Percentiles rank a stretch among this genome's conserved stretches.
These are phyloP conservation scores for Oryctes rhinoceros DNA, from an alignment of 1,140 invertebrate genomes.

Conservation along the genomic window DNA sequence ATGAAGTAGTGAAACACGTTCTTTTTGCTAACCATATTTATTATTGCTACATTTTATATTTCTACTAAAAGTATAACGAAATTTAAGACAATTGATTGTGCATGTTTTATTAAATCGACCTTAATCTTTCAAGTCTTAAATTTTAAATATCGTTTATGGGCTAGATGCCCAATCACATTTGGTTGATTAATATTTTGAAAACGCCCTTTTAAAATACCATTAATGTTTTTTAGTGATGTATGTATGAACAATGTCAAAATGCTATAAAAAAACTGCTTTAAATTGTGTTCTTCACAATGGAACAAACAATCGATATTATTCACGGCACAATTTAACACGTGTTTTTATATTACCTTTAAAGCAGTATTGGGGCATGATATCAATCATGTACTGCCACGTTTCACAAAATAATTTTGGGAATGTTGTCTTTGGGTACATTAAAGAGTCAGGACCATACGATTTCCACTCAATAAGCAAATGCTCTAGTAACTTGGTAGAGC, in stretches of 20 bases:
- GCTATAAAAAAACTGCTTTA: constrained; percentile 7
- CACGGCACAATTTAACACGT: constrained; percentile 5
- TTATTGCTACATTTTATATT: no score
- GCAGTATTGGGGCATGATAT: constrained; percentile 19
- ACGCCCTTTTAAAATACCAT: constrained; percentile 28
- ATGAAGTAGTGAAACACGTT: no score
- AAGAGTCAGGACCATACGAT: constrained; percentile 1
- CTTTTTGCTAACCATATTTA: no score
- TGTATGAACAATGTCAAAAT: background rate
- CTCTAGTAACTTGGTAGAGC: constrained; percentile 17
- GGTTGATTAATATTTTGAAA: constrained; percentile 21
- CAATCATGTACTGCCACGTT: constrained; percentile 17
- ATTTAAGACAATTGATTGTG: constrained; percentile 8
- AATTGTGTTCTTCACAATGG: constrained; percentile 23
- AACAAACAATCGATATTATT: constrained; percentile 17
- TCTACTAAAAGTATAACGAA: no score
- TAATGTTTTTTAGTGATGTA: constrained; percentile 16
- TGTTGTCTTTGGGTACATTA: constrained; percentile 13
- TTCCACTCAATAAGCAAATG: constrained; percentile 9
- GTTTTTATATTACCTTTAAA: constrained; percentile 16
- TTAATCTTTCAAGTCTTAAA: constrained; percentile 22
- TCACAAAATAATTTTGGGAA: constrained; percentile 2
- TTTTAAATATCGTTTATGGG: constrained; percentile 23
- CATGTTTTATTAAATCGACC: constrained; percentile 26
- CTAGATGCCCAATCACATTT: constrained; percentile 1